Evolutionary conservation across 2,888 invertebrate species (phyloP), one percentile per base, ranked within the genome.

Genomic region (Epiblema foenella): DNA sequence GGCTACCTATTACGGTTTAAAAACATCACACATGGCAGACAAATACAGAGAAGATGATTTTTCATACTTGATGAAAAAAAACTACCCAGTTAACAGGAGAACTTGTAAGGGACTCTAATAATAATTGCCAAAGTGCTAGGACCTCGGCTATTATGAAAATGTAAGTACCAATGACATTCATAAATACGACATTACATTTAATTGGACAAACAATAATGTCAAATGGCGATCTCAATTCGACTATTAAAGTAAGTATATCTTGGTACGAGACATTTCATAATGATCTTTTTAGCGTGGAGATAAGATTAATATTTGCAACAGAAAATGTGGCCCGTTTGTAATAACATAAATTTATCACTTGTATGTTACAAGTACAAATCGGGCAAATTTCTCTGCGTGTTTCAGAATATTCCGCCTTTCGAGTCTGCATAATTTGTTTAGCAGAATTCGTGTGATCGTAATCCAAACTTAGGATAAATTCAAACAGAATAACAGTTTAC

Each of bases 271-370:
- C 65, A 75, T 65, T 69, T 52, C 73, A 83, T 74, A 80, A 76
- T 70, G 65, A 75, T 69, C 75, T 75, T 73, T 81, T 77, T 56
- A 58, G 2, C 42, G 62, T 68, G 57, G 60, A 57, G 57, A 58
- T 72, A 73, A 81, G 75, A 66, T n/a, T 74, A 46, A 56, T 49
- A 73, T 73, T 77, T 76, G 81, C 71, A 60, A 24, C 52, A 73
- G 75, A 77, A 75, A 74, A 69, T 39, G 46, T 46, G 18, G 46
- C 75, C 78, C 75, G 74, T 81, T 81, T 82, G 75, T 75, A 85
- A 86, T 84, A 84, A 81, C 79, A 57, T 78, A 85, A 81, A 90
- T 89, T 90, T 88, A 88, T 86, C 85, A 78, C 74, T 78, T 79
- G 80, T 81, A 82, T 79, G 80, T 82, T 81, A 77, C 78, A 78